Evolutionary conservation across 2,797 vertebrate genomes (phyloP), one percentile per base, ranked within the genome.

Genomic region (Crenuchus spilurus): DNA sequence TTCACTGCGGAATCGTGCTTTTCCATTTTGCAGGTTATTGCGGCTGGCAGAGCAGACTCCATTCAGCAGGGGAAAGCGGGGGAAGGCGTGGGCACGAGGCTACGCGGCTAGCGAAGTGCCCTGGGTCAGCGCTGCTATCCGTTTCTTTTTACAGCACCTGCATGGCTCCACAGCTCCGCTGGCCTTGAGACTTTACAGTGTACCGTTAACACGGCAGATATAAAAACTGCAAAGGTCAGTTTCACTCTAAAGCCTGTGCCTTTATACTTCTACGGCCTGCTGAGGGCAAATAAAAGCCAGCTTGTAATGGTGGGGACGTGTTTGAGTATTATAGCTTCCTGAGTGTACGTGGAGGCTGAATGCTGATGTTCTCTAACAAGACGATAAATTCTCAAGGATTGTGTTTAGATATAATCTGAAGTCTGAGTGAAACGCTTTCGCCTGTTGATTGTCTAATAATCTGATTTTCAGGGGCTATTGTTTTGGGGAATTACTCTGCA

Each of bases 201-300:
- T 64, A 71, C 86, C 84, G 84, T 91, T 86, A 89, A 84, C 76
- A 78, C 82, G 77, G 70, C 79, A 83, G 82, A 84, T 85, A 86
- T 92, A 86, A 92, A 91, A 69, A 55, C 72, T 37, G 0, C 52
- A 91, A 90, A 92, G 88, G 91, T 92, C 90, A 90, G 87, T 83
- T 83, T 72, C 68, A 74, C 86, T 87, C 80, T 86, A 77, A 90
- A 79, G 82, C 83, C 42, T 30, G 62, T 77, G 65, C 66, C 76
- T 83, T 63, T 79, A 81, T 74, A 74, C 63, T 52, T 76, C 74
- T 73, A 44, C 41, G 9, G 69, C 37, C 42, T 73, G 65, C 62
- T 49, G 75, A 63, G 66, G 78, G 72, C 72, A 78, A 77, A 77
- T 82, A 80, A 82, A 84, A 80, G 24, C 13, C 22, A 71, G 46